A percentile compares a stretch with the other conserved stretches of the same genome.
Conservation (phyloP, 2,888 invertebrate species). For the Girardia tigrina region DNA sequence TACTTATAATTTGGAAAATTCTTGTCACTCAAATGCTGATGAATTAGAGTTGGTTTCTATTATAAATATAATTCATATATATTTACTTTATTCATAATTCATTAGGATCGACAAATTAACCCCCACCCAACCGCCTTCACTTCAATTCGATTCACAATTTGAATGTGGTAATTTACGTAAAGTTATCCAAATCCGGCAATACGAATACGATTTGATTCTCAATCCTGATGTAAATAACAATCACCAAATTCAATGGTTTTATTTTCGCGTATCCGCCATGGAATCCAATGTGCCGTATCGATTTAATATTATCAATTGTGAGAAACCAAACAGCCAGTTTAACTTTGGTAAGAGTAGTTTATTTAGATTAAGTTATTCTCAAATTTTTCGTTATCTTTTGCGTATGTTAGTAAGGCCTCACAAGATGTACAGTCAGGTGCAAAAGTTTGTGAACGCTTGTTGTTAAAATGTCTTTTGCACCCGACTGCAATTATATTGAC, state of each 20-base stretch:
- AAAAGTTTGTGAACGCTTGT: too few species aligned
- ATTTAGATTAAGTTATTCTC: too few species aligned
- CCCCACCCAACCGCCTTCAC: slow-evolving; percentile 43
- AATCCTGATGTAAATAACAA: slow-evolving; percentile 69
- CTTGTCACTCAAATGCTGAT: not conserved
- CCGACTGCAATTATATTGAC: too few species aligned
- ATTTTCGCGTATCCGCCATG: slow-evolving; percentile 71
- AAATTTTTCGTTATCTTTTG: too few species aligned
- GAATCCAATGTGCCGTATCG: slow-evolving; percentile 59
- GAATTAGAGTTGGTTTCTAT: too few species aligned
- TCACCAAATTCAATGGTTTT: slow-evolving; percentile 71
- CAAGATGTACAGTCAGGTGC: too few species aligned
- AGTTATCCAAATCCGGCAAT: slow-evolving; percentile 63
- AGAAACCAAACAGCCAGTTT: slow-evolving; percentile 71
- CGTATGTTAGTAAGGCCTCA: too few species aligned
- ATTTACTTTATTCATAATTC: too few species aligned
- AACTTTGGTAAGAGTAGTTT: slow-evolving; percentile 65
- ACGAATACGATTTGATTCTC: slow-evolving; percentile 68
- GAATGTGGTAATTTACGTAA: slow-evolving; percentile 71
- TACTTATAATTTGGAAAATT: not conserved
- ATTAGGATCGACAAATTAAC: slow-evolving; percentile 11
- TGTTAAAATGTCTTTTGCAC: too few species aligned
- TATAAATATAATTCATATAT: too few species aligned
- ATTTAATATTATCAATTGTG: slow-evolving; percentile 74
- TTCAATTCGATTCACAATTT: slow-evolving; percentile 69